Conservation (phyloP, 2,113 vertebrate species). For the Eudyptes chrysolophus region DNA sequence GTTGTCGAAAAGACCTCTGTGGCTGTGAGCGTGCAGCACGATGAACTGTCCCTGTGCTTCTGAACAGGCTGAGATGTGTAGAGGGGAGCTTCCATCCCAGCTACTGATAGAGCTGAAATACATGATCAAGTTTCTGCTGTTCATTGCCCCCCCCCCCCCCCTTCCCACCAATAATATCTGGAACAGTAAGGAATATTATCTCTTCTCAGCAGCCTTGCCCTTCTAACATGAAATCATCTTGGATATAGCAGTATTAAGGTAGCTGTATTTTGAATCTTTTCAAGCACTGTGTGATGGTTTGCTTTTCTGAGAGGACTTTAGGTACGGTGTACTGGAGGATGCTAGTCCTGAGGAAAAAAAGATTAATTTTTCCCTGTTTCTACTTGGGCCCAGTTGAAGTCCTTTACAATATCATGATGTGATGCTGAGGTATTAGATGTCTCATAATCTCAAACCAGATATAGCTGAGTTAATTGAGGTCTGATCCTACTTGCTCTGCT, state of each 20-base stretch:
- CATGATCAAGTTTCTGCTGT: not conserved
- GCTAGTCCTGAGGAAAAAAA: not conserved
- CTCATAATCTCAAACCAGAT: not conserved
- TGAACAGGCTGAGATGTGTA: not conserved
- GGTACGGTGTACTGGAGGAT: not conserved
- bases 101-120: not conserved
- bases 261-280: not conserved
- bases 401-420: not conserved
- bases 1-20: not conserved
- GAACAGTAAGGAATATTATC: not conserved
- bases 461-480: not conserved
- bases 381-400: not conserved
- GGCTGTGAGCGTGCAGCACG: fast-evolving
- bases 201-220: not conserved
- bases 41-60: not conserved
- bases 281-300: not conserved
- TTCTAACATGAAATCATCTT: not conserved
- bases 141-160: not conserved
- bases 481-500: not conserved
- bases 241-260: not conserved
- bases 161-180: not conserved
- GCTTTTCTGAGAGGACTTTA: not conserved
- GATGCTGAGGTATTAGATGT: not conserved
- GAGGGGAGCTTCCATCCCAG: not conserved
- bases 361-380: not conserved